Conservation (phyloP, 64 coral and sea anemone species). For the Montipora cactus region DNA sequence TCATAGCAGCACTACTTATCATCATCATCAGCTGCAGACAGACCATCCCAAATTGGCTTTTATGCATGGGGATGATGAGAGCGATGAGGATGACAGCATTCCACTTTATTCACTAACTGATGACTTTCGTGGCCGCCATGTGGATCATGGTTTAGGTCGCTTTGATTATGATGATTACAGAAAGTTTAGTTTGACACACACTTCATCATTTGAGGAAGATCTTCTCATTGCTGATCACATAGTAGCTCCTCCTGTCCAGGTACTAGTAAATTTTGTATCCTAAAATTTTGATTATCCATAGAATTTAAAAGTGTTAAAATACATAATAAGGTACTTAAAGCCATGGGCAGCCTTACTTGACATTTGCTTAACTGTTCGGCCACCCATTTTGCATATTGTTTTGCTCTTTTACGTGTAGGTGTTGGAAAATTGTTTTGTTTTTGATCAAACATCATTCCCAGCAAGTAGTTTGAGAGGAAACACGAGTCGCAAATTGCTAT, state of each 20-base stretch:
- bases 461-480: too few species aligned
- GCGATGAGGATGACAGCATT: conserved; percentile 86
- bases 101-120: conserved; percentile 85
- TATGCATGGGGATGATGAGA: conserved; percentile 82
- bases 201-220: conserved; percentile 93
- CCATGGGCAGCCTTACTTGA: too few species aligned
- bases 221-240: conserved; percentile 81
- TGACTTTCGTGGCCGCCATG: conserved; percentile 63
- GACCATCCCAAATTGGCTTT: conserved; percentile 72
- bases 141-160: conserved; percentile 59
- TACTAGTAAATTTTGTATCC: background rate
- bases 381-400: too few species aligned
- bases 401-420: too few species aligned
- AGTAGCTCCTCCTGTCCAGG: conserved; percentile 71
- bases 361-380: too few species aligned
- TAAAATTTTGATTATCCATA: background rate
- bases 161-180: conserved; percentile 81
- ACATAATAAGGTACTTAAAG: too few species aligned
- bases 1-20: background rate
- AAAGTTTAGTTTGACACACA: conserved; percentile 60
- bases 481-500: too few species aligned
- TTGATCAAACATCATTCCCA: too few species aligned
- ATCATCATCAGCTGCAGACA: conserved; percentile 1
- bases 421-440: too few species aligned
- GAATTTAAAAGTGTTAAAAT: too few species aligned